phyloP scores from a whole-genome alignment of 1,140 invertebrate genomes.

The Tetranychus urticae region DNA sequence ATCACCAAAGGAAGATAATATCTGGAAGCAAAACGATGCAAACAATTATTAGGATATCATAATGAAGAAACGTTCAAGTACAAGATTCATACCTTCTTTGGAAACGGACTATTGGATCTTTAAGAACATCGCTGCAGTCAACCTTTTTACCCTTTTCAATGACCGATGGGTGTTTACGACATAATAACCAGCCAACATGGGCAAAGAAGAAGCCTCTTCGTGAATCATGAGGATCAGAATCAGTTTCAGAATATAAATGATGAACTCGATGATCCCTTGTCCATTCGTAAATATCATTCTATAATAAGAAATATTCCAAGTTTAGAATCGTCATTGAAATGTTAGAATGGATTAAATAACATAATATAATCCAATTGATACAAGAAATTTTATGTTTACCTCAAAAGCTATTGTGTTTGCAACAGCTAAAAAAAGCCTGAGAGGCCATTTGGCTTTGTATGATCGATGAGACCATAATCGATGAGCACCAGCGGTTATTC shows the following conservation, averaged over 20 bases:
- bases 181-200: slow-evolving; percentile 73
- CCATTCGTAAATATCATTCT: slow-evolving; percentile 30
- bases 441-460: slow-evolving; percentile 26
- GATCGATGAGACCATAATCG: slow-evolving; percentile 27
- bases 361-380: not conserved
- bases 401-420: slow-evolving; percentile 61
- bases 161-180: slow-evolving; percentile 39
- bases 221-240: slow-evolving; percentile 87
- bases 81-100: slow-evolving; percentile 31
- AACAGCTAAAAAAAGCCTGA: slow-evolving; percentile 20
- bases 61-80: not conserved
- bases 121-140: slow-evolving; percentile 55
- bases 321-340: not conserved
- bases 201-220: slow-evolving; percentile 85
- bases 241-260: slow-evolving; percentile 84
- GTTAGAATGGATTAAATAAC: not conserved
- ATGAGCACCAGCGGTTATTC: slow-evolving; percentile 21
- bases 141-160: slow-evolving; percentile 57
- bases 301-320: not conserved
- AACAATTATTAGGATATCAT: not conserved
- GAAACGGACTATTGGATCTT: slow-evolving; percentile 55
- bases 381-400: slow-evolving; percentile 15
- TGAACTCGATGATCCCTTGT: slow-evolving; percentile 78
- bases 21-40: not conserved
- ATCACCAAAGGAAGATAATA: not conserved